A percentile compares a stretch with the other conserved stretches of the same genome.
These are phyloP conservation scores for Lanistes nyassanus DNA, from an alignment of 1,140 invertebrate genomes.

Conservation along the genomic window DNA sequence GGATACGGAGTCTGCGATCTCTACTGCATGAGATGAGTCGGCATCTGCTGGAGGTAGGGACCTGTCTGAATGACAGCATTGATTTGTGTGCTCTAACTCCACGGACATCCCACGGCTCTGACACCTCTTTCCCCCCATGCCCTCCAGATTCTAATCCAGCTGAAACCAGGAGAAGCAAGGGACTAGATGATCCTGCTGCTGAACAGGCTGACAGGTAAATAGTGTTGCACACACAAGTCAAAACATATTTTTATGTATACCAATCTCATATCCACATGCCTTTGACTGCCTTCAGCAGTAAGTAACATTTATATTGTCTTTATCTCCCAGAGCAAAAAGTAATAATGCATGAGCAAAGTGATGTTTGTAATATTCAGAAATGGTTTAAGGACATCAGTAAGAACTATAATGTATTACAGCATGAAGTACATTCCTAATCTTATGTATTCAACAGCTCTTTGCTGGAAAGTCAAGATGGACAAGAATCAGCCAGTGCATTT, in stretches of 20 bases:
- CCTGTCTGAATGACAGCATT: slow-evolving; percentile 31
- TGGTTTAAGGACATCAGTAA: too few relatives aligned
- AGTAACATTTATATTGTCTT: too few relatives aligned
- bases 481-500: too few relatives aligned
- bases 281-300: neutral
- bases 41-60: slow-evolving; percentile 33
- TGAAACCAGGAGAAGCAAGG: neutral
- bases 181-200: slow-evolving; percentile 1
- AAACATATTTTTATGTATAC: neutral
- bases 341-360: too few relatives aligned
- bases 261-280: neutral
- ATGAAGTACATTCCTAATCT: too few relatives aligned
- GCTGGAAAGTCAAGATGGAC: too few relatives aligned
- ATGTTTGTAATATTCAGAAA: too few relatives aligned
- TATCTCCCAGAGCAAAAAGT: too few relatives aligned
- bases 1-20: slow-evolving; percentile 30
- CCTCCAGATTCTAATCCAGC: too few relatives aligned
- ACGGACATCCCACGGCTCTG: slow-evolving; percentile 14
- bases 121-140: slow-evolving; percentile 1
- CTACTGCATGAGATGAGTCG: slow-evolving; percentile 30
- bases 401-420: too few relatives aligned
- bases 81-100: slow-evolving; percentile 31
- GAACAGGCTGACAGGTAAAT: neutral
- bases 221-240: neutral
- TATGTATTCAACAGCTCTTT: too few relatives aligned